phyloP scores from a whole-genome alignment of 1,140 invertebrate species.

The Anagrus nilaparvatae region DNA sequence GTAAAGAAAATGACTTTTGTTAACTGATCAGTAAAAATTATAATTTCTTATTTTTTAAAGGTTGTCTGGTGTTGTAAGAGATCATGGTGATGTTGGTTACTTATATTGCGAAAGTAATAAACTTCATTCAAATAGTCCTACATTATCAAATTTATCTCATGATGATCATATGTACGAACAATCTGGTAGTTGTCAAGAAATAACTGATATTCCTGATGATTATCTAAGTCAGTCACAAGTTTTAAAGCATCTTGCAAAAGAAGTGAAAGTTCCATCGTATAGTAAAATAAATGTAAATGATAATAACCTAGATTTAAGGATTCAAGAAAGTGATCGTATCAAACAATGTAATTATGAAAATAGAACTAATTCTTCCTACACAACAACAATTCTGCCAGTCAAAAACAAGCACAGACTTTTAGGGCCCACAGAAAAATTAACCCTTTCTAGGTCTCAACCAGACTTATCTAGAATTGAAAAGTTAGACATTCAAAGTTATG shows the following conservation, averaged over 20 bases:
- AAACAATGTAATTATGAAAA: slow-evolving; percentile 40
- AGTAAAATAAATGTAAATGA: slow-evolving; percentile 29
- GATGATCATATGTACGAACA: slow-evolving; percentile 40
- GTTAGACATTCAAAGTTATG: slow-evolving; percentile 34
- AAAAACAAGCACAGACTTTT: slow-evolving; percentile 40
- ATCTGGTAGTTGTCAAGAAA: slow-evolving; percentile 51
- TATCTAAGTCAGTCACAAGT: slow-evolving; percentile 73
- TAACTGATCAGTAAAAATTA: background rate
- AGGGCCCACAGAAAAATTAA: slow-evolving; percentile 48
- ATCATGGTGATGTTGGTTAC: slow-evolving; percentile 38
- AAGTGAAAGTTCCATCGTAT: slow-evolving; percentile 53
- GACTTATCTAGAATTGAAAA: slow-evolving; percentile 48
- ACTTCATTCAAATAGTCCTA: slow-evolving; percentile 40
- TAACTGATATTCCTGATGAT: slow-evolving; percentile 76
- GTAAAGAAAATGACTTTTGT: slow-evolving; percentile 23
- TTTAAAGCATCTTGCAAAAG: slow-evolving; percentile 77
- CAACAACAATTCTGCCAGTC: slow-evolving; percentile 34
- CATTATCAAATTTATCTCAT: slow-evolving; percentile 33
- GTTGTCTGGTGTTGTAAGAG: slow-evolving; percentile 34
- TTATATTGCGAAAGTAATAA: slow-evolving; percentile 40
- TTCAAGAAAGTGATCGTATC: slow-evolving; percentile 30
- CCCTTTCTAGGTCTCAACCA: slow-evolving; percentile 70
- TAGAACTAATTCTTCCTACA: slow-evolving; percentile 41
- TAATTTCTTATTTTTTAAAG: slow-evolving; percentile 16
- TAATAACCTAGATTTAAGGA: slow-evolving; percentile 29